Evolutionary conservation across 2,113 vertebrate genomes (phyloP).

Genomic region (Campylorhamphus procurvoides): DNA sequence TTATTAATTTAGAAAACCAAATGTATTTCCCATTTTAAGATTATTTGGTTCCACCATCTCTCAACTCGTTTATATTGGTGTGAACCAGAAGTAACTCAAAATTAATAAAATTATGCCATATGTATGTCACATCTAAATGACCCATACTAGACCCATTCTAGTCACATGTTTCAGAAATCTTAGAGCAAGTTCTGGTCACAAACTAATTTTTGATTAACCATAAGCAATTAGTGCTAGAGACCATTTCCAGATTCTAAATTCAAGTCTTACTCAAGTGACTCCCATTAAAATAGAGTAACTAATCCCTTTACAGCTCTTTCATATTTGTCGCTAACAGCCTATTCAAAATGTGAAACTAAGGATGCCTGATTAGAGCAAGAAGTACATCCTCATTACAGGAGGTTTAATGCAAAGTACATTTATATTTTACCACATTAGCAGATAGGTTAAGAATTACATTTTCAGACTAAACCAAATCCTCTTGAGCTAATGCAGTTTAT

Average conservation of each 20-base stretch:
- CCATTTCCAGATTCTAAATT: neutral
- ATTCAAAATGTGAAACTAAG: conserved; percentile 11
- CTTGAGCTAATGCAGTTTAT: neutral
- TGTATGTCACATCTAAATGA: neutral
- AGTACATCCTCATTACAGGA: neutral
- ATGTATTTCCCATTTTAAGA: neutral
- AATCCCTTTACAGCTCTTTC: neutral
- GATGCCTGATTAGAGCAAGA: neutral
- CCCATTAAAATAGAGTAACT: neutral
- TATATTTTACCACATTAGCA: neutral
- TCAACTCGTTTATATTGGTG: neutral
- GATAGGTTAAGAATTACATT: neutral
- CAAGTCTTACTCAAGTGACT: neutral
- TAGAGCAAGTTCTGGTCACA: neutral
- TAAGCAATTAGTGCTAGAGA: neutral
- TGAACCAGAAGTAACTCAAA: neutral
- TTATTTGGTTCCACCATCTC: neutral
- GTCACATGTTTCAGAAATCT: neutral
- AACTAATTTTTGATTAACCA: neutral
- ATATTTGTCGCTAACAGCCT: neutral
- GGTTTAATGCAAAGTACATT: neutral
- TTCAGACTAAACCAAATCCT: neutral
- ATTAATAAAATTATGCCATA: neutral
- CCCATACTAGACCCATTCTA: neutral
- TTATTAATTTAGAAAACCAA: neutral